Conservation (phyloP, 2,888 invertebrate genomes). For the Metopia argyrocephala region DNA sequence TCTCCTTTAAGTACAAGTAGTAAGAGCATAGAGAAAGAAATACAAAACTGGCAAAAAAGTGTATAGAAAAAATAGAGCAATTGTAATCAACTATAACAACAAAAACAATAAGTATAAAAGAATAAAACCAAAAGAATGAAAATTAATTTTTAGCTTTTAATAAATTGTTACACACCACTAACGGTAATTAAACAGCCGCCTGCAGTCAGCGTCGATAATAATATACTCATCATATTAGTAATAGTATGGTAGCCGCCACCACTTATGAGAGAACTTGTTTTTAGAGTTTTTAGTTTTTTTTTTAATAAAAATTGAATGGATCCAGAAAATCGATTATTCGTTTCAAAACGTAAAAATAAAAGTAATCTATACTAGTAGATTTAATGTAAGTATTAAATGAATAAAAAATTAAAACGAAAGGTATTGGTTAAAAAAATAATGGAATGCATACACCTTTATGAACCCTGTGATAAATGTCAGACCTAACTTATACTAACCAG, state of each 20-base stretch:
- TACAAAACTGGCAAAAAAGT: background rate
- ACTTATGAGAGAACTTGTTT: slow-evolving; percentile 23
- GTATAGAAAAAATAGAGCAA: background rate
- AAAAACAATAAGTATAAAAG: background rate
- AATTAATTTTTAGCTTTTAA: slow-evolving; percentile 14
- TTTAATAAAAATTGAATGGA: no score
- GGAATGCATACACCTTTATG: no score
- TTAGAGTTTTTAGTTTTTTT: background rate
- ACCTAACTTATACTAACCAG: no score
- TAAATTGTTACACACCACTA: slow-evolving; percentile 45
- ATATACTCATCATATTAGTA: background rate
- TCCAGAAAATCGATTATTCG: slow-evolving; percentile 8
- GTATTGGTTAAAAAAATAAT: no score
- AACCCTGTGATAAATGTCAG: no score
- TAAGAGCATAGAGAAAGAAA: background rate
- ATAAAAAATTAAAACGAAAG: no score
- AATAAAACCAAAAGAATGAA: background rate
- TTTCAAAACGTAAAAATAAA: no score
- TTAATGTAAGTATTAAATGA: no score
- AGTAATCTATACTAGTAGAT: no score
- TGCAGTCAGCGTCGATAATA: background rate
- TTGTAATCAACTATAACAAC: background rate
- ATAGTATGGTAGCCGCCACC: no score
- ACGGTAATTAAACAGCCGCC: slow-evolving; percentile 46
- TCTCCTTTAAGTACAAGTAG: background rate